A percentile compares a stretch with the other conserved stretches of the same genome.
Conservation (phyloP, 1,140 invertebrate genomes). For the Holcopasites calliopsidis region DNA sequence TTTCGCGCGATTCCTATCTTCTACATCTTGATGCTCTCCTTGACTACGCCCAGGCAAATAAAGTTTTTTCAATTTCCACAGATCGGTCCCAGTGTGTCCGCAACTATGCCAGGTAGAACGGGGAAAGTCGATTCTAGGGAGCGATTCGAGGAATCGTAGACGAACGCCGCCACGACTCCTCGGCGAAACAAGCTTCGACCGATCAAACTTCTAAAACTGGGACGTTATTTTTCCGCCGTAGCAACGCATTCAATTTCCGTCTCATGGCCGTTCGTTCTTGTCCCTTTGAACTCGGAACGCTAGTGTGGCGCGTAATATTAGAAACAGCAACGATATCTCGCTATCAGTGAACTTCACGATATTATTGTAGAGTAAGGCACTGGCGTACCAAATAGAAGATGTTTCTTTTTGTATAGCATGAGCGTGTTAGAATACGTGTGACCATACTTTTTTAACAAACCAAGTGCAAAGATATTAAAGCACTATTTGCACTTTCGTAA, state of each 20-base stretch:
- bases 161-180: conserved; percentile 47
- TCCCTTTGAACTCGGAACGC: conserved; percentile 11
- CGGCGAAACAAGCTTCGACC: conserved; percentile 61
- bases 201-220: conserved; percentile 70
- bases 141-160: conserved; percentile 42
- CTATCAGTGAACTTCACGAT: neutral
- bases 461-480: too few relatives aligned
- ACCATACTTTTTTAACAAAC: too few relatives aligned
- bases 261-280: conserved; percentile 40
- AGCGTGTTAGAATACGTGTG: too few relatives aligned
- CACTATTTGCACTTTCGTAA: too few relatives aligned
- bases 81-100: conserved; percentile 40
- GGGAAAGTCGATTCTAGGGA: conserved; percentile 65
- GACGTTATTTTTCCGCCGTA: conserved; percentile 70
- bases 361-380: too few relatives aligned
- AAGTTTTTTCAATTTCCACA: conserved; percentile 73
- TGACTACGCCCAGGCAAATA: conserved; percentile 66
- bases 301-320: conserved; percentile 5
- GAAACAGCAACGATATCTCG: conserved; percentile 34
- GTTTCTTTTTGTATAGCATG: too few relatives aligned
- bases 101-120: conserved; percentile 27
- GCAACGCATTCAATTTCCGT: conserved; percentile 76
- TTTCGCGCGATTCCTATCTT: conserved; percentile 71
- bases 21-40: conserved; percentile 67
- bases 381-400: too few relatives aligned